Evolutionary conservation across 2,797 vertebrate species (phyloP).

Genomic region (Leptoclinus maculatus): DNA sequence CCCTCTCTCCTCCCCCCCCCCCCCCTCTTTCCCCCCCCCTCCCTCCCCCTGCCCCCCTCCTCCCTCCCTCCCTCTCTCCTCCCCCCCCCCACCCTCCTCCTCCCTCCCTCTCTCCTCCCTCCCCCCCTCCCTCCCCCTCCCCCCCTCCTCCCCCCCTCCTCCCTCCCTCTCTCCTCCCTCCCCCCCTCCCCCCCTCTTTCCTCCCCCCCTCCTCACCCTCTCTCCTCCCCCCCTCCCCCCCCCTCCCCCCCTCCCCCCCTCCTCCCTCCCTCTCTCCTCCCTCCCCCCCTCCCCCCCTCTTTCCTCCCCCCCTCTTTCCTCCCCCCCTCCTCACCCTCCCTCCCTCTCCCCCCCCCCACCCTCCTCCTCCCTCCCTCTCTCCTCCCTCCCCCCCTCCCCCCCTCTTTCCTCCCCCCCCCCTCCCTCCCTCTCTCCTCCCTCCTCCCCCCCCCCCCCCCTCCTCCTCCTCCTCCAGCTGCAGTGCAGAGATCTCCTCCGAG

Average conservation of each 20-base stretch:
- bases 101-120: neutral
- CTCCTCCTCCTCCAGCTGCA: conserved; percentile 84
- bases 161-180: neutral
- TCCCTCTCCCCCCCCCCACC: neutral
- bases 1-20: conserved; percentile 30
- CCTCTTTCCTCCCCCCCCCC: too few relatives aligned
- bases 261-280: too few relatives aligned
- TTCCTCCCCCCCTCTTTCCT: neutral
- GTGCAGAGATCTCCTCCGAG: conserved; percentile 87
- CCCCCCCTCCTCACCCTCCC: neutral
- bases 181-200: neutral
- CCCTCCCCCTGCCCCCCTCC: too few relatives aligned
- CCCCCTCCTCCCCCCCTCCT: neutral
- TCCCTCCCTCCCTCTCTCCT: neutral
- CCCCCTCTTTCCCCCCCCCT: too few relatives aligned
- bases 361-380: too few relatives aligned
- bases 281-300: neutral
- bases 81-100: too few relatives aligned
- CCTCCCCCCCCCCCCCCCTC: neutral
- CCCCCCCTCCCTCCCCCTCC: neutral
- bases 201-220: too few relatives aligned
- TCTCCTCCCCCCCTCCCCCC: neutral
- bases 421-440: neutral
- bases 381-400: neutral
- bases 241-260: too few relatives aligned